A percentile compares a stretch with the other conserved stretches of the same genome.
phyloP scores from a whole-genome alignment of 37 sponge, comb jelly and placozoan genomes.

The Hormiphora californensis region DNA sequence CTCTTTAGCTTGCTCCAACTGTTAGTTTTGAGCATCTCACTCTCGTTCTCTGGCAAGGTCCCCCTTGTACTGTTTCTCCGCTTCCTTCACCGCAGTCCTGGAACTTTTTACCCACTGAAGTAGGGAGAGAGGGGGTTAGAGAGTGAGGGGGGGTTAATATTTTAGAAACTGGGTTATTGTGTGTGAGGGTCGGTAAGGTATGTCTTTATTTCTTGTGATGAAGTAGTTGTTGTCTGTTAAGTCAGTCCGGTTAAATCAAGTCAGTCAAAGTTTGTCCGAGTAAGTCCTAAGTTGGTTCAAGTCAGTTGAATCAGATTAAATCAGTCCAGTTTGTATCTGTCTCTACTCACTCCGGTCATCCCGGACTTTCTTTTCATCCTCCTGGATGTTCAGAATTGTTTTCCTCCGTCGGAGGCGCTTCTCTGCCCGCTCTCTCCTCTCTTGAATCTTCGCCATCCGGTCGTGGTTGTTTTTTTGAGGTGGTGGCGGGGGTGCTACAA shows the following conservation, averaged over 20 bases:
- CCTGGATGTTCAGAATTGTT: conserved; percentile 38
- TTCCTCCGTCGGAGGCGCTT: background rate
- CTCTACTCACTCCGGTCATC: conserved; percentile 5
- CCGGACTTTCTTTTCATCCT: conserved; percentile 9
- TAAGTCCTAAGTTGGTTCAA: too few relatives aligned
- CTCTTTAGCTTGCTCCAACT: conserved; percentile 35
- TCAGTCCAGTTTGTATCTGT: too few relatives aligned
- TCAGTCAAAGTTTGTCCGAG: too few relatives aligned
- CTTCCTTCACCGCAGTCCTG: too few relatives aligned
- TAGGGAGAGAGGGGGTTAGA: background rate
- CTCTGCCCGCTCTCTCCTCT: conserved; percentile 41
- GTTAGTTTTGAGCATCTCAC: conserved; percentile 15
- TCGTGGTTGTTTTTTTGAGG: conserved; percentile 39
- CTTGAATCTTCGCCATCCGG: conserved; percentile 50
- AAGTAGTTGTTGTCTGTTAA: too few relatives aligned
- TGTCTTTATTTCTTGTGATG: too few relatives aligned
- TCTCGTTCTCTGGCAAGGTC: conserved; percentile 15
- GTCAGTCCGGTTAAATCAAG: too few relatives aligned
- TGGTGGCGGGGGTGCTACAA: conserved; percentile 17
- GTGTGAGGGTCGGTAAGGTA: too few relatives aligned
- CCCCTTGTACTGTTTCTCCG: too few relatives aligned
- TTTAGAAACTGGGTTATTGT: too few relatives aligned
- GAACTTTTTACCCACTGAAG: conserved; percentile 37
- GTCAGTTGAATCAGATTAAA: too few relatives aligned
- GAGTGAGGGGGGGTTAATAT: too few relatives aligned